Evolutionary conservation across 2,113 vertebrate species (phyloP).

Genomic region (Maccullochella peelii): DNA sequence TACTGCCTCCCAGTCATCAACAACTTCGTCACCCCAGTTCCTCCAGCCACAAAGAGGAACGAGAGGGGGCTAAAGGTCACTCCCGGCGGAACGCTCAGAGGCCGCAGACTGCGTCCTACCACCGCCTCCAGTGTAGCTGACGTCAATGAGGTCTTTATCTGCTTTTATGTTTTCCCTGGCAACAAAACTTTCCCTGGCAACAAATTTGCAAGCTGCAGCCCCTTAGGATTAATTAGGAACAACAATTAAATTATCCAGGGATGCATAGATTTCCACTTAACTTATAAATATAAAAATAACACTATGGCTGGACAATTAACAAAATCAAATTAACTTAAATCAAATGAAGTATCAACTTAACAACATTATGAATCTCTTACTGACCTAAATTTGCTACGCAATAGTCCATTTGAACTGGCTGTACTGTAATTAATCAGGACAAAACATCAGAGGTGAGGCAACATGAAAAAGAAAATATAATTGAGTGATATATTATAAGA

Average conservation of each 20-base stretch:
- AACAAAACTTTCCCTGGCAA: constrained; percentile 39
- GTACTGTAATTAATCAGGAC: not conserved
- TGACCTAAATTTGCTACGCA: not conserved
- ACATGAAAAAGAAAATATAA: not conserved
- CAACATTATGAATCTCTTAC: not conserved
- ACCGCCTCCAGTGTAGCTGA: constrained; percentile 81
- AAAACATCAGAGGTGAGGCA: not conserved
- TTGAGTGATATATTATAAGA: not conserved
- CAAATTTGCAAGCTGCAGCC: not conserved
- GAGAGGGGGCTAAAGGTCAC: constrained; percentile 61
- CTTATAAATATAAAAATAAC: not conserved
- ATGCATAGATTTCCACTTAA: too few species aligned
- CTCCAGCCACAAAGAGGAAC: constrained; percentile 79
- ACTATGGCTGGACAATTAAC: not conserved
- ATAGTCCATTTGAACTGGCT: not conserved
- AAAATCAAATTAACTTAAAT: not conserved
- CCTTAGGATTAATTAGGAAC: constrained; percentile 9
- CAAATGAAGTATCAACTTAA: not conserved
- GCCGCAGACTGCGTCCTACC: constrained; percentile 83
- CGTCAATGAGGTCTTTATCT: constrained; percentile 73
- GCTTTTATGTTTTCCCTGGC: not conserved
- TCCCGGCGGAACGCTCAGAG: constrained; percentile 65
- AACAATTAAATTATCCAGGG: not conserved
- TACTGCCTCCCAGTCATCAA: constrained; percentile 87
- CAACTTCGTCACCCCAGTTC: constrained; percentile 83